A percentile compares a stretch with the other conserved stretches of the same genome.
Conservation (phyloP, 2,797 vertebrate genomes). For the Margarornis squamiger region DNA sequence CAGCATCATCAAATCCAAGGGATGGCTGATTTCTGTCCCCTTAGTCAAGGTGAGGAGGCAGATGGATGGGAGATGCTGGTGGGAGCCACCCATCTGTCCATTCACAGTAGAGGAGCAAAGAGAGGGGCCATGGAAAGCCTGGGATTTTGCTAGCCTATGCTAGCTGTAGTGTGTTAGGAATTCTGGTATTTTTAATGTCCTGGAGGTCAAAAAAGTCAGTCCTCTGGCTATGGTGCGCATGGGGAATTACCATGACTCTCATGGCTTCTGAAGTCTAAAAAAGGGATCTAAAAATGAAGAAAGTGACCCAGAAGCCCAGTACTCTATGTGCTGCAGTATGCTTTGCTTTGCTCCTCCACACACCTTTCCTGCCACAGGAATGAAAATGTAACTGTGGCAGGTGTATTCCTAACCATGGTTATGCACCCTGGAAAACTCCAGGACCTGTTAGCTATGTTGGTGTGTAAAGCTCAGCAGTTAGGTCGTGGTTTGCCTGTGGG, state of each 20-base stretch:
- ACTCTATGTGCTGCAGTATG: background rate
- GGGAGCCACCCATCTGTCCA: background rate
- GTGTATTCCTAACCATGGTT: background rate
- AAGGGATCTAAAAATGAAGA: background rate
- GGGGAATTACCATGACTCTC: background rate
- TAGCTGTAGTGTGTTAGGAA: background rate
- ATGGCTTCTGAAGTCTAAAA: background rate
- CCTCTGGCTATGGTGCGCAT: background rate
- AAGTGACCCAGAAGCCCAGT: background rate
- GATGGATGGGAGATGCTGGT: background rate
- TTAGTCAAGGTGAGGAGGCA: background rate
- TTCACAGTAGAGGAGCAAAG: background rate
- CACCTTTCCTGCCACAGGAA: background rate
- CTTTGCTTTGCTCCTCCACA: background rate
- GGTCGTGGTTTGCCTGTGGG: background rate
- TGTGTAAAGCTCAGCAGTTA: background rate
- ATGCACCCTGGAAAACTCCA: background rate
- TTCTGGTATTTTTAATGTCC: background rate
- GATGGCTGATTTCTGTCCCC: background rate
- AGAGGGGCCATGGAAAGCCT: background rate
- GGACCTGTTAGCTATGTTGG: background rate
- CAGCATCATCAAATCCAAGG: background rate
- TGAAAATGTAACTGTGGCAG: background rate
- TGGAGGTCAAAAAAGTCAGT: background rate
- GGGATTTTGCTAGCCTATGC: background rate